phyloP scores from a whole-genome alignment of 2,888 invertebrate species.

The Epirrhoe tristata region DNA sequence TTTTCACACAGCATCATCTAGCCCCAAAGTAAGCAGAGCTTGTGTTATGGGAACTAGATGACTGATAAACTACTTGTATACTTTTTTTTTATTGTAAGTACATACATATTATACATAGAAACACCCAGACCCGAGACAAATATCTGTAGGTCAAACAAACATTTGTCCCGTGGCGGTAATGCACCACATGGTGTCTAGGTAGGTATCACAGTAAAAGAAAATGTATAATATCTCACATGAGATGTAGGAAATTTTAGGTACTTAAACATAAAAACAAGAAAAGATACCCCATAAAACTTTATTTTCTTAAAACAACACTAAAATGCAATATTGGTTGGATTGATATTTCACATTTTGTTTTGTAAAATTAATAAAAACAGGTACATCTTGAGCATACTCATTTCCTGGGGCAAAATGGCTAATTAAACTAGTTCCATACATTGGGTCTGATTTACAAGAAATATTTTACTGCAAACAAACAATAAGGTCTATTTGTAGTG shows the following conservation, averaged over 20 bases:
- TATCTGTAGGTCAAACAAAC: too few species aligned
- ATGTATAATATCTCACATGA: too few species aligned
- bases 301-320: conserved; percentile 24
- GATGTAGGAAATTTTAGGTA: too few species aligned
- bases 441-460: conserved; percentile 10
- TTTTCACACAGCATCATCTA: too few species aligned
- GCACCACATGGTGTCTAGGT: not conserved
- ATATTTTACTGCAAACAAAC: not conserved
- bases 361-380: conserved; percentile 21
- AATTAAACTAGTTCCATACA: not conserved
- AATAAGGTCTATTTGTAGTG: conserved; percentile 12
- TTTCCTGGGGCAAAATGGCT: conserved; percentile 22
- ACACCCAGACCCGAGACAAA: too few species aligned
- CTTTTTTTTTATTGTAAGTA: too few species aligned
- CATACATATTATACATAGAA: too few species aligned
- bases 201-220: too few species aligned
- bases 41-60: too few species aligned
- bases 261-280: not conserved
- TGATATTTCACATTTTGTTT: conserved; percentile 17
- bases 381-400: conserved; percentile 35
- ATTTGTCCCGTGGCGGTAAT: too few species aligned
- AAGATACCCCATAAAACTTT: conserved; percentile 8
- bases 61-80: too few species aligned
- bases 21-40: too few species aligned
- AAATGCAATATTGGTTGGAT: conserved; percentile 25